Conservation (phyloP, 2,797 vertebrate species). For the Cottoperca gobio region DNA sequence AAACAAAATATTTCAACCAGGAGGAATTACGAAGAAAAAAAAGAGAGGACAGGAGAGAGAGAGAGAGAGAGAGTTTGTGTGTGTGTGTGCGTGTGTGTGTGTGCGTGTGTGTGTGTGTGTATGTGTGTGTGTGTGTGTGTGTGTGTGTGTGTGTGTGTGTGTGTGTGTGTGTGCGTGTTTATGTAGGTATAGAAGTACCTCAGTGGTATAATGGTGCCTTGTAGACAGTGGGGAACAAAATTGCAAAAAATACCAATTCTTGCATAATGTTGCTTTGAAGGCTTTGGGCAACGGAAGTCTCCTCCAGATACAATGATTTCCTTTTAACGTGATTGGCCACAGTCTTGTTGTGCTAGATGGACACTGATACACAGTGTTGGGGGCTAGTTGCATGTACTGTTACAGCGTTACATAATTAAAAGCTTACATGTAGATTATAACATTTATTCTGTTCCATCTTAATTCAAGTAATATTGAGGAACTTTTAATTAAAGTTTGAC, state of each 20-base stretch:
- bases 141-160: slow-evolving; percentile 14
- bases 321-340: background rate
- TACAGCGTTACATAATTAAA: too few species aligned
- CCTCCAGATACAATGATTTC: background rate
- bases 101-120: slow-evolving; percentile 10
- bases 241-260: too few species aligned
- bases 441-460: too few species aligned
- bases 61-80: too few species aligned
- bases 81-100: slow-evolving; percentile 12
- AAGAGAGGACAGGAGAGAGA: background rate
- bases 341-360: background rate
- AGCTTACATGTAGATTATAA: too few species aligned
- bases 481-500: too few species aligned
- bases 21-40: slow-evolving; percentile 34
- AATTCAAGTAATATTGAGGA: too few species aligned
- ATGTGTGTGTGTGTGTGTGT: background rate
- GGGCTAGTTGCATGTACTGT: too few species aligned
- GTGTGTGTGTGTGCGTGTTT: slow-evolving; percentile 11
- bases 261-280: background rate
- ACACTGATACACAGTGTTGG: too few species aligned
- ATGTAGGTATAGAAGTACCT: background rate
- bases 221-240: too few species aligned
- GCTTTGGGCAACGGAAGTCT: background rate
- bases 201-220: too few species aligned
- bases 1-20: slow-evolving; percentile 50